Evolutionary conservation across 2,113 vertebrate species (phyloP).

Genomic region (Monopterus albus): DNA sequence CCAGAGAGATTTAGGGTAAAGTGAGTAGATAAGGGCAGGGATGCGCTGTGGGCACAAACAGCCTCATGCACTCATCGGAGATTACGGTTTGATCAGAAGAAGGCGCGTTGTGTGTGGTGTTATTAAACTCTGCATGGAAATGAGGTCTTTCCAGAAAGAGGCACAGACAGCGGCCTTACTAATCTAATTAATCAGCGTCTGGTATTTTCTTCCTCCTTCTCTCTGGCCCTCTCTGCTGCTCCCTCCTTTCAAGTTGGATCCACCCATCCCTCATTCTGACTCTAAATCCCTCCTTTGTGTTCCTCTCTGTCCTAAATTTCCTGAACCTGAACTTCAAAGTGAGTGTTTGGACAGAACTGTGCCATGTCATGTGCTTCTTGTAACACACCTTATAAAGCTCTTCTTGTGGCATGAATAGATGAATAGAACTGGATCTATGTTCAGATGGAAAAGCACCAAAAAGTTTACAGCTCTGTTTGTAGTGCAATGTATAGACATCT

Average conservation of each 20-base stretch:
- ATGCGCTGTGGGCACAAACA: conserved; percentile 18
- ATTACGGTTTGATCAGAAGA: conserved; percentile 44
- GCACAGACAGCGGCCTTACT: conserved; percentile 58
- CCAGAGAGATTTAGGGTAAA: conserved; percentile 70
- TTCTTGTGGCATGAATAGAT: conserved; percentile 17
- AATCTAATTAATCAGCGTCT: conserved; percentile 80
- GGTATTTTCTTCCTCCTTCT: conserved; percentile 45
- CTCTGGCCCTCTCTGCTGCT: conserved; percentile 5
- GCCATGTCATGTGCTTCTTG: conserved; percentile 32
- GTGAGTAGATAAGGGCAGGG: conserved; percentile 70
- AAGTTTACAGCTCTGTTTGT: conserved; percentile 1
- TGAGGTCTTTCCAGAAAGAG: conserved; percentile 71
- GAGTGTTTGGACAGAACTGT: conserved; percentile 21
- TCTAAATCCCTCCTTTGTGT: not conserved
- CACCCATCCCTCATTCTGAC: conserved; percentile 5
- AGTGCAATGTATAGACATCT: conserved; percentile 29
- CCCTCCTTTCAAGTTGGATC: conserved; percentile 25
- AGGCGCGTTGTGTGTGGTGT: conserved; percentile 36
- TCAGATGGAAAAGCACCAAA: not conserved
- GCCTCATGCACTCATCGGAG: conserved; percentile 44
- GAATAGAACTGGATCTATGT: not conserved
- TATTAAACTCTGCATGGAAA: conserved; percentile 78
- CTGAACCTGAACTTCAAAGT: conserved; percentile 13
- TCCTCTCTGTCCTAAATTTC: conserved; percentile 18
- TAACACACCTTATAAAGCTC: conserved; percentile 21